Base-by-base conservation (phyloP, 1,140 invertebrate species). In the Ceratosolen solmsi region DNA sequence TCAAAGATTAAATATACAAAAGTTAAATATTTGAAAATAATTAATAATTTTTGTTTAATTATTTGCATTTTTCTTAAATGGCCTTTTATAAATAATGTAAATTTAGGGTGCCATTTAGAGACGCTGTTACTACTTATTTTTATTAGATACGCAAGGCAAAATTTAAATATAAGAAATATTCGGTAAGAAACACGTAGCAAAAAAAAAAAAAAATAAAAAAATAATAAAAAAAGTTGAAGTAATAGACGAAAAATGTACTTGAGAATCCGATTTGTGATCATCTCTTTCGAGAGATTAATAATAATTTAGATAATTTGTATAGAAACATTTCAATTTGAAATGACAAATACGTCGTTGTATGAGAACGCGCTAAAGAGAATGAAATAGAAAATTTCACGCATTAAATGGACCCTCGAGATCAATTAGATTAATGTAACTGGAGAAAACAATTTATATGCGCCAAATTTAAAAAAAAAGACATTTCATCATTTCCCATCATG, bases 291-390 rank as follows among this genome's bases (percentile, higher is more conserved):
- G 41, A 68, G 58, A 81, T 75, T 81, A 82, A 71, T 27, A 56
- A 78, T 83, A 77, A 80, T 56, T 79, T 80, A 83, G 79, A 60
- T 15, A 58, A 82, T 82, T 84, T 84, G 65, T 84, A 82, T 82
- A 77, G 73, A 77, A 84, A 49, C 36, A 20, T 74, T 79, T 75
- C 58, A 27, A 78, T 72, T n/a, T 72, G 22, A n/a, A 49, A 46
- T 27, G 68, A 72, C n/a, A n/a, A 72, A 65, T 25, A 8, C 20
- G 8, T 27, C 63, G 41, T 68, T 60, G 51, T 49, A 70, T 17
- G 3, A 68, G 46, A 27, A 7, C 36, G 63, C 58, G 22, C 22
- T 51, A 33, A 78, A 70, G 74, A 60, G 33, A 63, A 71, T 38
- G 46, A 71, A 49, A 76, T 82, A 70, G n/a, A 72, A 25, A 41